Conservation (phyloP, 2,113 vertebrate genomes). For the Hemiscyllium ocellatum region DNA sequence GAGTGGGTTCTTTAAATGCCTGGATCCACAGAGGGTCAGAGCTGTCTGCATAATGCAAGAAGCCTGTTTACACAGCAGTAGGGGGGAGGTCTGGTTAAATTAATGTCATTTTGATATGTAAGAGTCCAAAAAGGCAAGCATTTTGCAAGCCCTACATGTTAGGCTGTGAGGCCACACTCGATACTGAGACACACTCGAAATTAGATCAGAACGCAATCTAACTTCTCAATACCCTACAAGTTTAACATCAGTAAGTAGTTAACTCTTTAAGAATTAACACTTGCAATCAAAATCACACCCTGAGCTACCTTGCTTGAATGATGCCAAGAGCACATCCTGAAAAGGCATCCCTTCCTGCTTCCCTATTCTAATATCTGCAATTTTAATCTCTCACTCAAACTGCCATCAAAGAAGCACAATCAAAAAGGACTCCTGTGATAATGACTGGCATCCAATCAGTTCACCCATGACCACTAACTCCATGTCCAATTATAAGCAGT, state of each 20-base stretch:
- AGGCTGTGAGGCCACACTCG: background rate
- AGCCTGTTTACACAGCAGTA: background rate
- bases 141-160: background rate
- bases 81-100: background rate
- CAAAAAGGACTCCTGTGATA: background rate
- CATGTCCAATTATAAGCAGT: background rate
- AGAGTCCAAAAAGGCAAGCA: background rate
- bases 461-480: background rate
- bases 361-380: background rate
- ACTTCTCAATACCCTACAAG: background rate
- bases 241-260: background rate
- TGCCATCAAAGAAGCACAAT: background rate
- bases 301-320: background rate
- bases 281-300: background rate
- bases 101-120: background rate
- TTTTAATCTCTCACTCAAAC: background rate
- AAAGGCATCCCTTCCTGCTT: background rate
- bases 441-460: background rate
- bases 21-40: background rate
- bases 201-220: background rate
- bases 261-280: background rate
- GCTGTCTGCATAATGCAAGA: background rate
- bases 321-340: background rate
- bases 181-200: background rate
- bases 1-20: background rate